Conservation (phyloP, 30 jellyfish, hydroid and myxozoan genomes). For the Turritopsis rubra region DNA sequence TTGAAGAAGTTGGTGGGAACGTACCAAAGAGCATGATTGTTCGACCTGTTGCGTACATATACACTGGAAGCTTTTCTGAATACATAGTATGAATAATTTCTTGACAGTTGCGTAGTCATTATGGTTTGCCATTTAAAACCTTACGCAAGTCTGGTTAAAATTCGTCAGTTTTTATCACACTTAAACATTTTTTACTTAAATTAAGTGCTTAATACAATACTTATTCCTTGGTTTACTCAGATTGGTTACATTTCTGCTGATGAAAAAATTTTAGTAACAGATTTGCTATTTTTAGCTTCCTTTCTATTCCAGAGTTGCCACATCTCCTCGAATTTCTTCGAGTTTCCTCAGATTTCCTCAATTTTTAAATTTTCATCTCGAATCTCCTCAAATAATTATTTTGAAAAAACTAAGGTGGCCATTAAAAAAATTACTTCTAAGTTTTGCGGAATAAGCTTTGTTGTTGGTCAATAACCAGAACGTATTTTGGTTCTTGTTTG, state of each 20-base stretch:
- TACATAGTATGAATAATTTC: conserved; percentile 32
- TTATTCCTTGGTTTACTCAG: neutral
- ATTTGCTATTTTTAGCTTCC: neutral
- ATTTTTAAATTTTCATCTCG: no score
- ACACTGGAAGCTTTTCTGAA: conserved; percentile 69
- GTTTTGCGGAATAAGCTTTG: no score
- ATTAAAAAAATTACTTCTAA: no score
- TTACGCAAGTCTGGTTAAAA: neutral
- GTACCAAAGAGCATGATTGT: conserved; percentile 70
- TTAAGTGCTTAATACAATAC: neutral
- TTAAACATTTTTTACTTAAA: neutral
- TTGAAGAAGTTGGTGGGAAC: conserved; percentile 53
- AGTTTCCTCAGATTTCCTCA: no score
- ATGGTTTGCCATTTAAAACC: no score
- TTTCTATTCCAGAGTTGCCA: neutral
- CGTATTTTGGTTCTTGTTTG: no score
- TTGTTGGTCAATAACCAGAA: no score
- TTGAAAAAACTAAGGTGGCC: no score
- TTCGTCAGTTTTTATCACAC: neutral
- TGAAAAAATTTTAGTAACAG: conserved; percentile 60
- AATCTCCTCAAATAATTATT: no score
- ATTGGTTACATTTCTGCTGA: conserved; percentile 26
- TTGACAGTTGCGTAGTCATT: no score
- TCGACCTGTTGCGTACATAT: conserved; percentile 57
- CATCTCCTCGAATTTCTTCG: no score